These are phyloP conservation scores for Drosophila basisetae DNA, from an alignment of 2,888 invertebrate genomes.

Conservation along the genomic window DNA sequence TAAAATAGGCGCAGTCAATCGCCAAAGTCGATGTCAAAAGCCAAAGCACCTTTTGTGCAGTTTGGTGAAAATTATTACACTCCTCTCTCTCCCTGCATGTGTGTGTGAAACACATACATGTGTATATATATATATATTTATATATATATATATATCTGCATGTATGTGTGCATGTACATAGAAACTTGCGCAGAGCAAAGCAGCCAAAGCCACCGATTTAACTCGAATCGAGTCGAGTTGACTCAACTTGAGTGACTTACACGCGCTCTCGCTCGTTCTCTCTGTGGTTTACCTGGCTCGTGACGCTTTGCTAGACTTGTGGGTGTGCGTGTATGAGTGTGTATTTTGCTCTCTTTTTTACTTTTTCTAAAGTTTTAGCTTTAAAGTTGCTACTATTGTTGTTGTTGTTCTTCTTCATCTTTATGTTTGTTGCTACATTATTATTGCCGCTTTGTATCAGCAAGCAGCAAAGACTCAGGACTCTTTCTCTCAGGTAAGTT, in stretches of 20 bases:
- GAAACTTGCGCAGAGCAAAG: slow-evolving; percentile 13
- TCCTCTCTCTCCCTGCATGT: slow-evolving; percentile 6
- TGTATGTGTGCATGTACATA: neutral
- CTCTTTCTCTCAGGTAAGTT: slow-evolving; percentile 39
- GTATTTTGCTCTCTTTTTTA: slow-evolving; percentile 35
- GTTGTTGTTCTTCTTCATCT: slow-evolving; percentile 21
- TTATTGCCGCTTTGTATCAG: slow-evolving; percentile 21
- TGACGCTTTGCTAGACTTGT: slow-evolving; percentile 32
- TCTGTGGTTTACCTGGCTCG: slow-evolving; percentile 39
- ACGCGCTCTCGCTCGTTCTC: slow-evolving; percentile 8
- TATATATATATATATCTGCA: neutral
- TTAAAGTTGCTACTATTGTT: slow-evolving; percentile 26
- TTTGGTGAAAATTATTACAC: slow-evolving; percentile 20
- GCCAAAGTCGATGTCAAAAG: slow-evolving; percentile 26
- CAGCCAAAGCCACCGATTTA: slow-evolving; percentile 34
- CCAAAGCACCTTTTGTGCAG: slow-evolving; percentile 39
- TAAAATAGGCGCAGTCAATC: slow-evolving; percentile 5
- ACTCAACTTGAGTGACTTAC: slow-evolving; percentile 38
- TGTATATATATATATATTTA: slow-evolving; percentile 5
- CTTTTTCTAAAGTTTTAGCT: slow-evolving; percentile 16
- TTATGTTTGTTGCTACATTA: slow-evolving; percentile 9
- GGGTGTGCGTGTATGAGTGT: slow-evolving; percentile 22
- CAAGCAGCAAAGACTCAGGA: slow-evolving; percentile 4
- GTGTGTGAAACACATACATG: slow-evolving; percentile 6
- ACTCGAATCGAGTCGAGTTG: slow-evolving; percentile 32